Base-by-base conservation (phyloP, 2,797 vertebrate genomes). In the Propithecus perrieri region DNA sequence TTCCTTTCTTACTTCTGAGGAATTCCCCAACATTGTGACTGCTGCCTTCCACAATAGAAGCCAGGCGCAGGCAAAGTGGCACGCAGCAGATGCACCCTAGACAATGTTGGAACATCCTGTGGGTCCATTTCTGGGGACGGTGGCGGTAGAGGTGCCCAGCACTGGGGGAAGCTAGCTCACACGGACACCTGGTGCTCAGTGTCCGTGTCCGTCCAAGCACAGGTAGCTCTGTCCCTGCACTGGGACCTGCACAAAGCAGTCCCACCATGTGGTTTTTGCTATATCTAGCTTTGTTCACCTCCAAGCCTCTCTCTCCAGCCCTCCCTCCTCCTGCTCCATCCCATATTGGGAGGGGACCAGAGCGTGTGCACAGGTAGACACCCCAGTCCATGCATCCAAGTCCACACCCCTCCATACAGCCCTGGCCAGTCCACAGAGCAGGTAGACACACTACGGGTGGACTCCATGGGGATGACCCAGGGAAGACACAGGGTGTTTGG, bases 21-120 rank as follows among this genome's bases (percentile, higher is more conserved):
- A 96, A 95, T 87, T 78, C 57, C 92, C 63, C 81, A 41, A 59
- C 69, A 71, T 43, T 75, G 79, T 38, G 53, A 89, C 67, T 28
- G 33, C 65, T 53, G 46, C 74, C 74, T 94, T 85, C 67, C n/a
- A 69, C 57, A 30, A 59, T 10, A 85, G 46, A 87, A 87, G 71
- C 57, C 35, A 67, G 28, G 59, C 89, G 5, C 6, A 55, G 24
- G 59, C 13, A 2, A 67, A 26, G 26, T 24, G 48, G 33, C n/a
- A 30, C 0, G 0, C 8, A 67, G 33, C 41, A 12, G 48, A 86
- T 8, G 38, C 20, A 24, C n/a, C 53, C 63, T 30, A 17, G 7
- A 61, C 14, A 53, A 50, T 2, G 41, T 65, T 46, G 38, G 35
- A 85, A 30, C 26, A 55, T 57, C n/a, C 67, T 71, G 20, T 30